Conservation (phyloP, 2,113 vertebrate genomes). For the Motacilla tschutschensis region DNA sequence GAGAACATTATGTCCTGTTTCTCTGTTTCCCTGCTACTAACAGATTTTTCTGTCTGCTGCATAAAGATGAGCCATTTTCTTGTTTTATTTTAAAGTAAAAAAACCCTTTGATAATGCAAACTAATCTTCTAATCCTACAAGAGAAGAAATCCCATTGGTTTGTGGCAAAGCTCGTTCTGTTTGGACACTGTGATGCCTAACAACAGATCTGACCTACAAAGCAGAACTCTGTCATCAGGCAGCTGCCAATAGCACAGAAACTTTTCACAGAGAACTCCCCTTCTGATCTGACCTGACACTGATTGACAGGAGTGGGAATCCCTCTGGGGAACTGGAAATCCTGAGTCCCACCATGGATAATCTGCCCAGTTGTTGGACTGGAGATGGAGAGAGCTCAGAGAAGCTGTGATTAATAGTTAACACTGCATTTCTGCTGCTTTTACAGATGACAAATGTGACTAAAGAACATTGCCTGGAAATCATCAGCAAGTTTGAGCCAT, state of each 20-base stretch:
- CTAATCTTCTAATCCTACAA: conserved; percentile 51
- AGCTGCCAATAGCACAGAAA: conserved; percentile 33
- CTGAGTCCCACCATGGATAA: neutral
- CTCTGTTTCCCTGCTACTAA: neutral
- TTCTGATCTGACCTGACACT: conserved; percentile 50
- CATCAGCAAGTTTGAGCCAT: conserved; percentile 92
- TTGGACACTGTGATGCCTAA: conserved; percentile 1
- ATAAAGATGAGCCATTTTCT: neutral
- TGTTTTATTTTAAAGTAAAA: conserved; percentile 33
- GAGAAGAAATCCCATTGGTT: conserved; percentile 10
- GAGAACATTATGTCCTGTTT: neutral
- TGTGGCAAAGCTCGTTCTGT: conserved; percentile 21
- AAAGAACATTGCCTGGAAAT: conserved; percentile 89
- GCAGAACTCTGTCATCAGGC: neutral
- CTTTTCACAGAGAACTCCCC: neutral
- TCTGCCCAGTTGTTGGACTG: neutral
- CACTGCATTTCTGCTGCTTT: neutral
- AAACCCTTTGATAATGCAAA: conserved; percentile 12
- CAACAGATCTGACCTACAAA: conserved; percentile 45
- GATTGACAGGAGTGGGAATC: conserved; percentile 66
- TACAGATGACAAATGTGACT: conserved; percentile 86
- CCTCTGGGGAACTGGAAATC: conserved; percentile 43
- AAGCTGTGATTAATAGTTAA: neutral
- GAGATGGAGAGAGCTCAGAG: neutral
- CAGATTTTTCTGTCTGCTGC: neutral